These are phyloP conservation scores for Hedya salicella DNA, from an alignment of 2,888 invertebrate species.

Conservation along the genomic window DNA sequence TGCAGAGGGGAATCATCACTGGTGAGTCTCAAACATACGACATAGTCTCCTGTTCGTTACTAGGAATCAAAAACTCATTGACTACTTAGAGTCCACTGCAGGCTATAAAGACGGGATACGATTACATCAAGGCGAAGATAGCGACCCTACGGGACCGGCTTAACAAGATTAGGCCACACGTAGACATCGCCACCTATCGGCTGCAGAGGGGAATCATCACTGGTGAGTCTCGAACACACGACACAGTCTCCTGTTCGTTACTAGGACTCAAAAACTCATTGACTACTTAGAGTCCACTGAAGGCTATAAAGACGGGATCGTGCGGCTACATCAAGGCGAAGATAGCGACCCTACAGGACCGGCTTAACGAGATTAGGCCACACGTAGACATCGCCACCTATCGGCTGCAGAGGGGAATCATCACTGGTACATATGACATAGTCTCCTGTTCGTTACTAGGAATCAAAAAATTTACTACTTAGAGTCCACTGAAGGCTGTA, in stretches of 20 bases:
- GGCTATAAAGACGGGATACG: constrained; percentile 92
- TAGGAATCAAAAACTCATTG: too few species aligned
- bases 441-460: not conserved
- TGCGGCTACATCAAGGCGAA: constrained; percentile 92
- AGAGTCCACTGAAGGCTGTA: constrained; percentile 92
- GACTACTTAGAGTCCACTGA: too few species aligned
- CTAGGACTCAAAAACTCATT: too few species aligned
- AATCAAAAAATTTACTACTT: too few species aligned
- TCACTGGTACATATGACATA: constrained; percentile 83
- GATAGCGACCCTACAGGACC: constrained; percentile 86
- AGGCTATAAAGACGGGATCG: constrained; percentile 93
- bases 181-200: constrained; percentile 89
- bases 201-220: constrained; percentile 88
- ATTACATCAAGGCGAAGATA: constrained; percentile 91
- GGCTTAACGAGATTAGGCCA: constrained; percentile 87
- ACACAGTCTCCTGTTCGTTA: not conserved
- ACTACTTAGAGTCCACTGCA: too few species aligned
- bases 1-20: constrained; percentile 88
- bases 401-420: constrained; percentile 88
- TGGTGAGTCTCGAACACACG: constrained; percentile 76
- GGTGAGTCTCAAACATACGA: constrained; percentile 76
- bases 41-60: not conserved
- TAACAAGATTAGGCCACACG: constrained; percentile 86
- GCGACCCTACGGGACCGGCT: constrained; percentile 87
- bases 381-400: constrained; percentile 89